These are phyloP conservation scores for Pammene fasciana DNA, from an alignment of 2,888 invertebrate species.

Conservation along the genomic window DNA sequence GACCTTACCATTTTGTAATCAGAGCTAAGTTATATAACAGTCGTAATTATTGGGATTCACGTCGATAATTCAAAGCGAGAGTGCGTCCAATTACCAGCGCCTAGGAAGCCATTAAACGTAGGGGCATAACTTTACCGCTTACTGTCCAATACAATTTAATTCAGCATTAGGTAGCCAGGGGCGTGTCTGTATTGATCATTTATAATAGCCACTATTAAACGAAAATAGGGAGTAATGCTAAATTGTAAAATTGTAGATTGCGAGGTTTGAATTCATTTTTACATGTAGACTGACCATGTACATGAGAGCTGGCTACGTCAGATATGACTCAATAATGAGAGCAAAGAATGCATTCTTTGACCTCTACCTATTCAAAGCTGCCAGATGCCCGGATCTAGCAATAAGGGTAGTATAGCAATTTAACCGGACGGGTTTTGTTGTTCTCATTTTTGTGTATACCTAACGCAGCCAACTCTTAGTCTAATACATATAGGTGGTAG, in stretches of 20 bases:
- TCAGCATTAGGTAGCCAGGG: slow-evolving; percentile 15
- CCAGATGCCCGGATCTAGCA: too few relatives aligned
- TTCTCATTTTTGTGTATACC: too few relatives aligned
- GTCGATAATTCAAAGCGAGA: slow-evolving; percentile 36
- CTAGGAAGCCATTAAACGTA: slow-evolving; percentile 26
- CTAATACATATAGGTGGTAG: background rate
- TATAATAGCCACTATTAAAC: slow-evolving; percentile 11
- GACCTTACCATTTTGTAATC: slow-evolving; percentile 31
- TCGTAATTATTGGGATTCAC: slow-evolving; percentile 37
- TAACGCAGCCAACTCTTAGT: background rate
- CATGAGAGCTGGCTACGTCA: too few relatives aligned
- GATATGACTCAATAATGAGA: too few relatives aligned
- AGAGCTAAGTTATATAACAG: slow-evolving; percentile 35
- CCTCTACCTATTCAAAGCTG: too few relatives aligned
- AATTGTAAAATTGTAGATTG: background rate
- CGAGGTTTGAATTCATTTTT: background rate
- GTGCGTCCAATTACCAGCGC: slow-evolving; percentile 30
- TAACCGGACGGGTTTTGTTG: too few relatives aligned
- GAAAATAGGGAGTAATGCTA: background rate
- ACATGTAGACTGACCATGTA: too few relatives aligned
- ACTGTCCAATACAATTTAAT: slow-evolving; percentile 22
- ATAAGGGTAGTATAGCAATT: too few relatives aligned
- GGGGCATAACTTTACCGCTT: slow-evolving; percentile 17
- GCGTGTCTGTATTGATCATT: slow-evolving; percentile 18
- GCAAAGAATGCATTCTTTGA: too few relatives aligned